A percentile compares a stretch with the other conserved stretches of the same genome.
Evolutionary conservation across 2,113 vertebrate species (phyloP).

Genomic region (Halichoerus grypus): DNA sequence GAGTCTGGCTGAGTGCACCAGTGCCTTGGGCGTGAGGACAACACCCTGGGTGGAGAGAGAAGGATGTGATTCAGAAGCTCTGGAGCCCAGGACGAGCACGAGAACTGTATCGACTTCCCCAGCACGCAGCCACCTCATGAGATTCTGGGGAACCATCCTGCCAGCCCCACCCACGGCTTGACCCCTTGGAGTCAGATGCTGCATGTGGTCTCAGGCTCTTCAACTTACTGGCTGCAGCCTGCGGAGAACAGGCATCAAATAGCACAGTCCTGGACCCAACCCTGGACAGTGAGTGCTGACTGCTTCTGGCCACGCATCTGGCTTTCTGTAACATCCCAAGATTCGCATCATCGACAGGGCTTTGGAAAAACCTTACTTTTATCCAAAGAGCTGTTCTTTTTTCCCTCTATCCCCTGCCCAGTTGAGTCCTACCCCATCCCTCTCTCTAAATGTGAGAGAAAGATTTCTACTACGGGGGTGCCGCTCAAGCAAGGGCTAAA

Average conservation of each 20-base stretch:
- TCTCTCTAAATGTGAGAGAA: not conserved
- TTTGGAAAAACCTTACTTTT: constrained; percentile 27
- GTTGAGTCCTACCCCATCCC: not conserved
- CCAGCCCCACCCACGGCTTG: not conserved
- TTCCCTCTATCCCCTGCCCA: not conserved
- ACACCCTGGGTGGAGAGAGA: too few relatives aligned
- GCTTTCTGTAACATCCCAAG: not conserved
- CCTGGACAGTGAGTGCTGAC: not conserved
- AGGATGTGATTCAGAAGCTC: not conserved
- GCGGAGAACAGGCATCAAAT: too few relatives aligned
- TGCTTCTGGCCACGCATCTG: not conserved
- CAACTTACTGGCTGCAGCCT: not conserved
- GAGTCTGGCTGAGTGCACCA: not conserved
- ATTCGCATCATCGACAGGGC: not conserved
- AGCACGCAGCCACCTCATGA: not conserved
- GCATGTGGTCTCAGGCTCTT: not conserved
- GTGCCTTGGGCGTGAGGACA: not conserved
- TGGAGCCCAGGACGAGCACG: not conserved
- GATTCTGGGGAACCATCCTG: not conserved
- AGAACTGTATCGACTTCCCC: accelerated
- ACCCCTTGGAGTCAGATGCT: not conserved
- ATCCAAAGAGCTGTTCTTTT: not conserved
- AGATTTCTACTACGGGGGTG: not conserved
- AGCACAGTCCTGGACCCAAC: not conserved
- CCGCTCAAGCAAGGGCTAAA: constrained; percentile 42